Percentiles rank a stretch among this genome's conserved stretches.
phyloP scores from a whole-genome alignment of 1,140 invertebrate genomes.

The Aleiodes sp. region DNA sequence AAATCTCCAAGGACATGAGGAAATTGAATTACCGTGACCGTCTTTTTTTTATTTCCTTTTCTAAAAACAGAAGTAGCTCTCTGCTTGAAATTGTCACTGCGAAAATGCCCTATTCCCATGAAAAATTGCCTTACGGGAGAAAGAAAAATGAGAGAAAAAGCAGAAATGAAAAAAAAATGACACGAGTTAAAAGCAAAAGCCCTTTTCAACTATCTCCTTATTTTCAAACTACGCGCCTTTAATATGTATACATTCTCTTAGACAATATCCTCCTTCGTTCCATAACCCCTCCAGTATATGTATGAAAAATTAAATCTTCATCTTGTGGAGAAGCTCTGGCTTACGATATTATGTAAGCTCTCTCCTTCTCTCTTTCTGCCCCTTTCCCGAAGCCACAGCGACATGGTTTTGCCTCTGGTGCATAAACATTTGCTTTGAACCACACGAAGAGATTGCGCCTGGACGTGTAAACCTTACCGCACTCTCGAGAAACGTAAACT shows the following conservation, averaged over 20 bases:
- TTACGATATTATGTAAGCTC: conserved; percentile 15
- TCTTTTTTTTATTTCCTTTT: not conserved
- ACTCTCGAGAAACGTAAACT: conserved; percentile 7
- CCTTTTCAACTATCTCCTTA: conserved; percentile 1
- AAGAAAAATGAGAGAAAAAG: conserved; percentile 3
- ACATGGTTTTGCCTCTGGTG: conserved; percentile 19
- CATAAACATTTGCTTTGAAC: conserved; percentile 30
- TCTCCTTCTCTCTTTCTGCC: not conserved
- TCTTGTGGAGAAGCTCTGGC: not conserved
- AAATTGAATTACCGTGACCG: conserved; percentile 24
- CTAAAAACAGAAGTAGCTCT: not conserved
- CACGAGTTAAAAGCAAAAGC: conserved; percentile 23
- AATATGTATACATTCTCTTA: not conserved
- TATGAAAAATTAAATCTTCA: conserved; percentile 32
- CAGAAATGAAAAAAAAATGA: conserved; percentile 12
- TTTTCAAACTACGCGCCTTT: not conserved
- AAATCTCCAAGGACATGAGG: not conserved
- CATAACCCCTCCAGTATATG: not conserved
- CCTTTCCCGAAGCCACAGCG: no score
- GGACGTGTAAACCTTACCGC: conserved; percentile 6
- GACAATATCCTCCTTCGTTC: not conserved
- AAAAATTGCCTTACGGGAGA: not conserved
- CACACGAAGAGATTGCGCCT: not conserved
- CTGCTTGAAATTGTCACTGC: conserved; percentile 7
- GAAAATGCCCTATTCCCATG: conserved; percentile 26